A percentile compares a stretch with the other conserved stretches of the same genome.
phyloP scores from a whole-genome alignment of 2,113 vertebrate genomes.

The Uria lomvia region DNA sequence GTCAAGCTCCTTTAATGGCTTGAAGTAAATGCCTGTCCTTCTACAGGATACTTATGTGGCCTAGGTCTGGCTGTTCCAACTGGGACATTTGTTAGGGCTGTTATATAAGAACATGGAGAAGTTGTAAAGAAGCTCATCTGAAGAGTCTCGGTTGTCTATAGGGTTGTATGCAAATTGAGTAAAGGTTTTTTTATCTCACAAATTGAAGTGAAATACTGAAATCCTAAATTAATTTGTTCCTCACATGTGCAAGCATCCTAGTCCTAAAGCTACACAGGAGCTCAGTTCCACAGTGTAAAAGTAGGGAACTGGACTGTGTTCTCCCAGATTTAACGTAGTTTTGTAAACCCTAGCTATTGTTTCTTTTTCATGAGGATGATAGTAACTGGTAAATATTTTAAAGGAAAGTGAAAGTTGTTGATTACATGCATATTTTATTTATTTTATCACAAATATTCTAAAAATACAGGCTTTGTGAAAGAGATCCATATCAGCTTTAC shows the following conservation, averaged over 20 bases:
- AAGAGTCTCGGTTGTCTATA: not conserved
- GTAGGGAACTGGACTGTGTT: not conserved
- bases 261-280: not conserved
- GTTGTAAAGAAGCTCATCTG: not conserved
- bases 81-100: not conserved
- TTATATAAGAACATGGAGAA: not conserved
- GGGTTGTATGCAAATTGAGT: not conserved
- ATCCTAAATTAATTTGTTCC: not conserved
- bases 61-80: not conserved
- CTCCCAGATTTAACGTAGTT: not conserved
- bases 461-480: constrained; percentile 86
- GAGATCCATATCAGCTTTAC: constrained; percentile 96
- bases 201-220: not conserved
- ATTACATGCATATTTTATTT: not conserved
- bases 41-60: not conserved
- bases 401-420: not conserved
- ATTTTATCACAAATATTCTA: not conserved
- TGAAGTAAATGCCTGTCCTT: not conserved
- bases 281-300: not conserved
- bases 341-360: not conserved
- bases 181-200: not conserved
- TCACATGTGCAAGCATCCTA: not conserved
- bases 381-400: not conserved
- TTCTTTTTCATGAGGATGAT: not conserved
- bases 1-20: not conserved